Evolutionary conservation across 2,113 vertebrate species (phyloP), one percentile per base, ranked within the genome.

Genomic region (Plotosus lineatus): DNA sequence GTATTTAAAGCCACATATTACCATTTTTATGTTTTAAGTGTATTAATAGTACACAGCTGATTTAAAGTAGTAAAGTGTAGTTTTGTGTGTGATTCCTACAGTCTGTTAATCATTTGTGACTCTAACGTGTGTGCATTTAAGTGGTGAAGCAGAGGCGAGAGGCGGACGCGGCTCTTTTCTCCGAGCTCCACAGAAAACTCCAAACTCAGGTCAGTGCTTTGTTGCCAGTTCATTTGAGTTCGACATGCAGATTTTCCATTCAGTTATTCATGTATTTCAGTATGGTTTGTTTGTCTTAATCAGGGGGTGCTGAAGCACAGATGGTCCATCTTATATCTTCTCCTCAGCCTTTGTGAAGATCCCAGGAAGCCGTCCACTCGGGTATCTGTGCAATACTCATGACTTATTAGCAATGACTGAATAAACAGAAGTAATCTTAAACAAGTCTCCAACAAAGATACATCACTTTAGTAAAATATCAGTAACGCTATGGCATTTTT

Each of bases 271-370:
- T 75, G 38, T 51, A 21, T 60, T 56, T 81, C 19, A 53, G 40
- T 19, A 17, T n/a, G 6, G 78, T n/a, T 14, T 82, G 3, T 75
- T 79, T 83, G 3, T 79, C 4, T 10, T 84, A 10, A 0, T 60
- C 90, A 99, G 98, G 95, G 96, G 26, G 88, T 99, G 83, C 88
- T 99, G 90, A 98, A 98, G 90, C 96, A 99, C 86, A 96, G 95
- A 86, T 99, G 98, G 98, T 95, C 97, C 58, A 92, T 98, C 83
- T 95, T 99, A 86, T 98, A 99, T 92, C 92, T 99, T 90, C 88
- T 99, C 87, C 95, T 98, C 66, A 98, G 95, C 88, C 96, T 99
- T 75, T 97, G 95, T 86, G 98, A 99, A 89, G 97, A 99, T 84
- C 97, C 97, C 17, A 95, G 96, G 55, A 98, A 95, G 82, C 97